Evolutionary conservation across 1,140 invertebrate species (phyloP), one percentile per base, ranked within the genome.

Genomic region (Hyposmocoma kahamanoa): DNA sequence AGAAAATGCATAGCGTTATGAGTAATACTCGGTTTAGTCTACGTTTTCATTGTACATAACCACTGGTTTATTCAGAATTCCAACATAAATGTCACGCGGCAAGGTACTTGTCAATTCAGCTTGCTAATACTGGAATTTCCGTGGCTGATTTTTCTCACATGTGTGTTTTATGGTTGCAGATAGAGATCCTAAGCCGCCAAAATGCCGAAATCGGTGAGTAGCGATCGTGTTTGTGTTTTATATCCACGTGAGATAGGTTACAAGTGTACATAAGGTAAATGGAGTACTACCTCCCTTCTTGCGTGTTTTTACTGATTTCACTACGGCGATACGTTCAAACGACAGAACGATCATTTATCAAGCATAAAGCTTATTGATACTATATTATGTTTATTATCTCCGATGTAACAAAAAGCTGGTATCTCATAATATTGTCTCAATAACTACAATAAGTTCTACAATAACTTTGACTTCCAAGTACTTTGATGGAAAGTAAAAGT

Each of bases 131-230:
- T 36, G 44, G 51, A 62, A 66, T 63, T 63, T 53, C 32, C 45
- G 60, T 59, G 45, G 52, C 44, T 53, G 49, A 28, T 59, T 60
- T 47, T 62, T 52, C 44, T 61, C 46, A 61, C 44, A 53, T 55
- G 44, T 56, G 49, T n/a, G 24, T 68, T 78, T 67, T 68, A 36
- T 67, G 41, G 44, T 83, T 80, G 39, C 79, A 85, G 82, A 85
- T 82, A 69, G 71, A 72, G 64, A 83, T 73, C 72, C 72, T 59
- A 67, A 78, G 56, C 65, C 71, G 72, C 69, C 75, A 83, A 80
- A 45, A 85, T 85, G 82, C 82, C 82, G 70, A 85, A 85, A 85
- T 85, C 81, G 64, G 81, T 85, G 63, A 83, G 81, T 84, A 57
- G 20, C 17, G 10, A 24, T 38, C 47, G 13, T 50, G 45, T 47